These are phyloP conservation scores for Acrossocheilus wenchowensis DNA, from an alignment of 2,797 vertebrate species.

Conservation along the genomic window DNA sequence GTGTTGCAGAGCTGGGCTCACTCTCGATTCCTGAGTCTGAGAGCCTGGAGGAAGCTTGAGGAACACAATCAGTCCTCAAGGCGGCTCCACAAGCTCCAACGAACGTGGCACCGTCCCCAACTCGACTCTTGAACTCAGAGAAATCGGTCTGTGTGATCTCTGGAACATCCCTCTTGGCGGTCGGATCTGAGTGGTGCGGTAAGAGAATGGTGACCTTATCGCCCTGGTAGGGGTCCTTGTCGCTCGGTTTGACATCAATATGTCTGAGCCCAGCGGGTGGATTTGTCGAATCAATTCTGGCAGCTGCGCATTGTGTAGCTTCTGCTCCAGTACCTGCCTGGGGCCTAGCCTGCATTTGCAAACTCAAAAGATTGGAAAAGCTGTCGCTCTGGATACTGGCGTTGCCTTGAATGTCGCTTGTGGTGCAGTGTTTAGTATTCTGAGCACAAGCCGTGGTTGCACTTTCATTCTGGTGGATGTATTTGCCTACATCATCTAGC, in stretches of 20 bases:
- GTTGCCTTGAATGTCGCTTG: slow-evolving; percentile 70
- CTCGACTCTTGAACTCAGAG: slow-evolving; percentile 69
- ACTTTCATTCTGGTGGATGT: slow-evolving; percentile 74
- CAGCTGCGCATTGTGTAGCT: slow-evolving; percentile 70
- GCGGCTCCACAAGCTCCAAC: slow-evolving; percentile 54
- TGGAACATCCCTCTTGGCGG: slow-evolving; percentile 61
- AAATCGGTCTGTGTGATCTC: slow-evolving; percentile 67
- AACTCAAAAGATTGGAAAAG: slow-evolving; percentile 75
- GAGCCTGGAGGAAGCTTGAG: slow-evolving; percentile 88
- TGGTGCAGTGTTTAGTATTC: slow-evolving; percentile 70
- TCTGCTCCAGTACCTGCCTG: slow-evolving; percentile 83
- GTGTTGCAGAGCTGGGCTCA: slow-evolving; percentile 93
- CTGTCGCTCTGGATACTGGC: slow-evolving; percentile 72
- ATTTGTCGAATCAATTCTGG: slow-evolving; percentile 66
- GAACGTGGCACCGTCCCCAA: slow-evolving; percentile 66
- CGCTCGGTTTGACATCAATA: slow-evolving; percentile 84
- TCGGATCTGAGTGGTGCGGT: slow-evolving; percentile 64
- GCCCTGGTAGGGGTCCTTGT: slow-evolving; percentile 79
- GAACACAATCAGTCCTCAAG: slow-evolving; percentile 77
- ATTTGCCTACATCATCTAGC: slow-evolving; percentile 72
- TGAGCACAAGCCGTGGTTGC: slow-evolving; percentile 65
- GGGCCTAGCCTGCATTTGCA: slow-evolving; percentile 77
- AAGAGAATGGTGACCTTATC: slow-evolving; percentile 84
- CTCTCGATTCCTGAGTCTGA: slow-evolving; percentile 98
- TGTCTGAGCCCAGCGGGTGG: slow-evolving; percentile 75